Evolutionary conservation across 2,797 vertebrate genomes (phyloP).

Genomic region (Phataginus tricuspis): DNA sequence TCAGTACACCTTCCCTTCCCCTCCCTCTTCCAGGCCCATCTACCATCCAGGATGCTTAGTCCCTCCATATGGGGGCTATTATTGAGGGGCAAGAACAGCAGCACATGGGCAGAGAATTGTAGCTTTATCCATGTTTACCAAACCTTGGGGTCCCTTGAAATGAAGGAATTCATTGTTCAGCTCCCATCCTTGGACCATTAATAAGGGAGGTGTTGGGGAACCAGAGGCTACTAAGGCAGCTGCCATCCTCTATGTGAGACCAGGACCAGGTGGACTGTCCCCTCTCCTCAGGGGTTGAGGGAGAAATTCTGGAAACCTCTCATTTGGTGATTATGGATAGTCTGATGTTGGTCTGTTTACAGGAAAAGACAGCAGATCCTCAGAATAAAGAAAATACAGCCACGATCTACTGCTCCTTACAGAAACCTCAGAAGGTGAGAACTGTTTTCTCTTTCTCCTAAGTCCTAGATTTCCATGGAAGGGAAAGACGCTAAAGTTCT

Average conservation of each 20-base stretch:
- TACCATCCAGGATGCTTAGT: neutral
- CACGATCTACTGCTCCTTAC: slow-evolving; percentile 24
- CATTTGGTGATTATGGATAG: neutral
- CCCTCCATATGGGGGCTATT: neutral
- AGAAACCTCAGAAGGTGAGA: neutral
- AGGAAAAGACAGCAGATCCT: neutral
- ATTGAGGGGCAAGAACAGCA: neutral
- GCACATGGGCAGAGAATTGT: neutral
- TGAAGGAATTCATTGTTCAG: neutral
- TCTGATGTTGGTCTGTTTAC: neutral
- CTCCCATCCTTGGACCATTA: neutral
- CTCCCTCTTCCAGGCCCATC: neutral
- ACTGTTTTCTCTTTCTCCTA: neutral
- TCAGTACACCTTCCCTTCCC: neutral
- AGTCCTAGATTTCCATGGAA: neutral
- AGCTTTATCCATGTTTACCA: neutral
- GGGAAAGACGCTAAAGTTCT: neutral
- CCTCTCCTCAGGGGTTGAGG: neutral
- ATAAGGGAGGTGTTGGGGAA: neutral
- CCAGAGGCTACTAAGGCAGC: neutral
- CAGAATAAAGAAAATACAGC: neutral
- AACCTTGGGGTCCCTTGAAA: neutral
- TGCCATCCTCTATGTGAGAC: neutral
- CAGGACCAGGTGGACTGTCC: neutral
- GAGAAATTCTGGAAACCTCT: neutral